Evolutionary conservation across 2,888 invertebrate species (phyloP).

Genomic region (Heliconius charithonia): DNA sequence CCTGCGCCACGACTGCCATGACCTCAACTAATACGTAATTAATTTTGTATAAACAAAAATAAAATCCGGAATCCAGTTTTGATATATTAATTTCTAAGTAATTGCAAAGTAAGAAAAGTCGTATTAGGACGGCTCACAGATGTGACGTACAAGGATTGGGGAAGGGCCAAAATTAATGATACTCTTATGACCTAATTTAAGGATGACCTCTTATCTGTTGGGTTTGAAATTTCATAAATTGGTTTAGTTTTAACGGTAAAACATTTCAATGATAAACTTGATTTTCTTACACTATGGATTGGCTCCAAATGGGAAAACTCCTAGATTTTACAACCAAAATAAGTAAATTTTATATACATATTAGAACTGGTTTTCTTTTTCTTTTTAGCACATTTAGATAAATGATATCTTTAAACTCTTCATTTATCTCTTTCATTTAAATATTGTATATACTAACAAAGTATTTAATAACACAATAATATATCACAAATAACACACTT

Average conservation of each 20-base stretch:
- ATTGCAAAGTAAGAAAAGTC: too few relatives aligned
- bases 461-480: neutral
- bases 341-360: neutral
- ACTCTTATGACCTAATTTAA: too few relatives aligned
- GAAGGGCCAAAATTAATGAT: too few relatives aligned
- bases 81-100: too few relatives aligned
- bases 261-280: neutral
- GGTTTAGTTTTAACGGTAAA: neutral
- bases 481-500: slow-evolving; percentile 25
- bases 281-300: neutral
- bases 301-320: neutral
- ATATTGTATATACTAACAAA: neutral
- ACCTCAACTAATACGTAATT: too few relatives aligned
- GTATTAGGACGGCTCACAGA: too few relatives aligned
- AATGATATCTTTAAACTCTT: neutral
- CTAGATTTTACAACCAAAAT: neutral
- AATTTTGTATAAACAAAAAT: too few relatives aligned
- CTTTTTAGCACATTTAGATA: slow-evolving; percentile 1
- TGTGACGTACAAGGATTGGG: too few relatives aligned
- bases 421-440: too few relatives aligned
- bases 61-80: too few relatives aligned
- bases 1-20: too few relatives aligned
- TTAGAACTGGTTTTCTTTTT: neutral
- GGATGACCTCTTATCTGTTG: neutral
- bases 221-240: neutral